Conservation (phyloP, 2,113 vertebrate species). For the Protomyctophum bolini region DNA sequence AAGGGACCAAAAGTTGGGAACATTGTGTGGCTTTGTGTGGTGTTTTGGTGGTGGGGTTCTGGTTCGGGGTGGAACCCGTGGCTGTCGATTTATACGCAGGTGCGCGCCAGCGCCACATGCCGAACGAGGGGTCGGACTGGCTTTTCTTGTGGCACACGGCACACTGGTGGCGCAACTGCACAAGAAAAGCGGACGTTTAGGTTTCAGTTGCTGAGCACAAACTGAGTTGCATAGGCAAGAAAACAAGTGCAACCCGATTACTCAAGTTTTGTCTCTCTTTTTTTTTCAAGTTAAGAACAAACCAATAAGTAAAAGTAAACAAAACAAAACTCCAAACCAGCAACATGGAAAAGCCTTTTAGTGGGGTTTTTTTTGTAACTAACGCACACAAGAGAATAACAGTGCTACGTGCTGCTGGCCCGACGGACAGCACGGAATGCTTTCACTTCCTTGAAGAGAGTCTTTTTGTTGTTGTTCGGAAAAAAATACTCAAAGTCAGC, state of each 20-base stretch:
- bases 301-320: constrained; percentile 24
- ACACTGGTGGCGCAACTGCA: too few species aligned
- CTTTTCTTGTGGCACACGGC: too few species aligned
- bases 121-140: too few species aligned
- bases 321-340: not conserved
- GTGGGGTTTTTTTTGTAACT: not conserved
- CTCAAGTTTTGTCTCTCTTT: not conserved
- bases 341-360: too few species aligned
- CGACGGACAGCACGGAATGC: constrained; percentile 42
- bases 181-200: not conserved
- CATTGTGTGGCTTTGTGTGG: constrained; percentile 29
- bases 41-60: constrained; percentile 30
- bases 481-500: constrained; percentile 59
- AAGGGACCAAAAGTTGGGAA: constrained; percentile 36
- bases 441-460: constrained; percentile 60
- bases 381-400: constrained; percentile 13
- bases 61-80: too few species aligned
- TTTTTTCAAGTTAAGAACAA: constrained; percentile 25
- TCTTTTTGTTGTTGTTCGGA: constrained; percentile 1
- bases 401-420: constrained; percentile 45
- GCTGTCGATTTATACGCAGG: too few species aligned
- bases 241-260: constrained; percentile 54
- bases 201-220: constrained; percentile 66
- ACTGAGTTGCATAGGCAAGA: constrained; percentile 79
- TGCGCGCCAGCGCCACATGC: too few species aligned